phyloP scores from a whole-genome alignment of 2,113 vertebrate species.

The Agapornis roseicollis region DNA sequence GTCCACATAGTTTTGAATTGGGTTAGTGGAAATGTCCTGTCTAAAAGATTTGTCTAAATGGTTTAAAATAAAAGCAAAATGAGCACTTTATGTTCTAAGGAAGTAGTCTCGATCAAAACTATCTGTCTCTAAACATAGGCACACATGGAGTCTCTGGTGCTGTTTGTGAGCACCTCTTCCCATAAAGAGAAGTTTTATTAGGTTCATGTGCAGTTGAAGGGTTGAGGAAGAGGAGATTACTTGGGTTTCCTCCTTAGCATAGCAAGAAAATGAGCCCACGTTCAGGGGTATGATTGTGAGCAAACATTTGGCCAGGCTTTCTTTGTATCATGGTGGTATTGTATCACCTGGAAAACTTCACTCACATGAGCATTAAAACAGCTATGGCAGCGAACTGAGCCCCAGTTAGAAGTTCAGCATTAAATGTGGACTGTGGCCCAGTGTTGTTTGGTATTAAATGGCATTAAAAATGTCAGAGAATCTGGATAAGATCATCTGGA shows the following conservation, averaged over 20 bases:
- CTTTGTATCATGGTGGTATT: neutral
- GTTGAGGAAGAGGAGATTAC: neutral
- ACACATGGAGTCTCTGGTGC: neutral
- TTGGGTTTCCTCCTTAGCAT: neutral
- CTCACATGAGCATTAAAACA: neutral
- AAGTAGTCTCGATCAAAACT: neutral
- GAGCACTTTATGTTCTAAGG: neutral
- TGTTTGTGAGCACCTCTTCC: neutral
- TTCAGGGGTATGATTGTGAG: neutral
- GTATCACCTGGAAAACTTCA: neutral
- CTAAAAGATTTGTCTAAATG: neutral
- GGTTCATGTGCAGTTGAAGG: neutral
- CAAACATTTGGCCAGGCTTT: neutral
- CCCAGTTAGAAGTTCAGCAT: neutral
- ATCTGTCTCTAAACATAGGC: neutral
- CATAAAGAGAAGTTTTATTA: neutral
- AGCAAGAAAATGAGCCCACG: neutral
- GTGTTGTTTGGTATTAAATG: neutral
- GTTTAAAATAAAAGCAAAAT: neutral
- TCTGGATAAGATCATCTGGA: neutral
- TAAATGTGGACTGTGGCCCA: neutral
- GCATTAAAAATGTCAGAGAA: neutral
- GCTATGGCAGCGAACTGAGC: neutral
- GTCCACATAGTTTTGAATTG: neutral
- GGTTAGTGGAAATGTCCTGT: neutral